phyloP scores from a whole-genome alignment of 2,888 invertebrate species.

The Tipula unca region DNA sequence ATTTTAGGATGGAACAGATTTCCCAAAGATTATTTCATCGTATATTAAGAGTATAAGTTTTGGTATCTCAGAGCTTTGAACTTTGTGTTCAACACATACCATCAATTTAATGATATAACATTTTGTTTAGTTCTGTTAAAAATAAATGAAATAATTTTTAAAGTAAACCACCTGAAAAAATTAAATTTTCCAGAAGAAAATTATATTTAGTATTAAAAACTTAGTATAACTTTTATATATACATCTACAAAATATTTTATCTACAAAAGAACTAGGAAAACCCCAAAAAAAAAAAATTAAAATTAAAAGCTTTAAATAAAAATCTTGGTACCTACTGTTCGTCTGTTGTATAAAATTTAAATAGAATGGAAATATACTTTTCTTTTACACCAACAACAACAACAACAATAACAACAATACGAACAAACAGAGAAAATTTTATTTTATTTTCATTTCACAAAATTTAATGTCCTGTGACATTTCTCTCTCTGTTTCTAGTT shows the following conservation, averaged over 20 bases:
- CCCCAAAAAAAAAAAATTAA: background rate
- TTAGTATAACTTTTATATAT: background rate
- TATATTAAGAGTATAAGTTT: background rate
- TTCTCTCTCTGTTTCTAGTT: slow-evolving; percentile 15
- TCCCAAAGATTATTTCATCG: background rate
- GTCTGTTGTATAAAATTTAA: background rate
- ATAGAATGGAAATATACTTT: background rate
- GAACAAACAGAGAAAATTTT: background rate
- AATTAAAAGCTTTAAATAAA: background rate
- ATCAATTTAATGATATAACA: background rate
- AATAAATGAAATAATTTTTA: background rate
- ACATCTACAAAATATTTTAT: background rate
- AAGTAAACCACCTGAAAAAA: background rate
- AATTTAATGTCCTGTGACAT: slow-evolving; percentile 19
- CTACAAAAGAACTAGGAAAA: background rate
- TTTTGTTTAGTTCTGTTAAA: background rate
- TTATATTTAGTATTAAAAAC: background rate
- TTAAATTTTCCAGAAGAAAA: background rate
- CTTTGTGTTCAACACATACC: background rate
- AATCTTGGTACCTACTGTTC: background rate
- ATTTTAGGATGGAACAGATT: too few relatives aligned
- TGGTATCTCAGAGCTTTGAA: background rate
- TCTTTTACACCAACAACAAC: background rate
- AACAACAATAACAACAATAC: background rate
- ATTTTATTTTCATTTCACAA: slow-evolving; percentile 9